Conservation (phyloP, 2,888 invertebrate species). For the Schizotus pectinicornis region DNA sequence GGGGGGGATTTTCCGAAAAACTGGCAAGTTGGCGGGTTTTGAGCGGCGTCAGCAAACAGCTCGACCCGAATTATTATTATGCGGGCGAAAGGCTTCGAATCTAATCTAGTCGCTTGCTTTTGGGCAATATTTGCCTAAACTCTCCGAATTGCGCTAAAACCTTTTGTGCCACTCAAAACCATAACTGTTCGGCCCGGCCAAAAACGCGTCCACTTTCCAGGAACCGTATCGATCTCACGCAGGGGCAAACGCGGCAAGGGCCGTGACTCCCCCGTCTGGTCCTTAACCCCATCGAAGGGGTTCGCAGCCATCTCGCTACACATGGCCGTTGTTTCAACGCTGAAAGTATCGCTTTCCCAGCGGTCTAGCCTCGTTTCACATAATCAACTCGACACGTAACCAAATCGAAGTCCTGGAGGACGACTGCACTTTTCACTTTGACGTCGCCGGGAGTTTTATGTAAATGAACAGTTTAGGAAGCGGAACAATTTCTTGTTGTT, state of each 20-base stretch:
- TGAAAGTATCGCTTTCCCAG: no score
- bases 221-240: slow-evolving; percentile 25
- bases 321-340: neutral
- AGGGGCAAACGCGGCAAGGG: slow-evolving; percentile 23
- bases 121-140: no score
- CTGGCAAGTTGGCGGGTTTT: no score
- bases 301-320: slow-evolving; percentile 8
- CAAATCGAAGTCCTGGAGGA: neutral
- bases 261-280: slow-evolving; percentile 28
- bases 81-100: no score
- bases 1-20: no score
- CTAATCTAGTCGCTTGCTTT: no score
- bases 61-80: no score
- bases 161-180: no score
- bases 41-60: no score
- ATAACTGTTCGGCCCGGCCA: slow-evolving; percentile 10
- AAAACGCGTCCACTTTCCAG: slow-evolving; percentile 17
- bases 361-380: neutral
- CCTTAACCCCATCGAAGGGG: slow-evolving; percentile 26
- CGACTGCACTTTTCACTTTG: slow-evolving; percentile 10
- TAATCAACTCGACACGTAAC: slow-evolving; percentile 7
- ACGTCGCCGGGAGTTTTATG: slow-evolving; percentile 11
- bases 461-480: slow-evolving; percentile 14
- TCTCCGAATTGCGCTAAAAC: no score
- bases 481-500: slow-evolving; percentile 28